These are phyloP conservation scores for Rhopalosiphum padi DNA, from an alignment of 1,140 invertebrate species.

Conservation along the genomic window DNA sequence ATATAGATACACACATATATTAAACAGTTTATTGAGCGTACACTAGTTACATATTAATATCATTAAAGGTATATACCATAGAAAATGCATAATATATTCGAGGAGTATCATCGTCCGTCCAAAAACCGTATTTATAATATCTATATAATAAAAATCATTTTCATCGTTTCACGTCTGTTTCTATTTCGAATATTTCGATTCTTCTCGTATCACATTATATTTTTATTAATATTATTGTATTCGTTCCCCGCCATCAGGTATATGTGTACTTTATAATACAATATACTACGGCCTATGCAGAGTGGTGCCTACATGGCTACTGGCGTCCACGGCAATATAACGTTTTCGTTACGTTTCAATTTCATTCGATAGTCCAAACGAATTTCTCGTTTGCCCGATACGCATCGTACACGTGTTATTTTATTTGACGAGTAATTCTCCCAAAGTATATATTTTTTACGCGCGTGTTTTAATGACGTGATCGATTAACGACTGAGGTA, in stretches of 20 bases:
- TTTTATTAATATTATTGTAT: background rate
- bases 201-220: background rate
- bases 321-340: background rate
- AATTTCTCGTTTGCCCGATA: background rate
- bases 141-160: background rate
- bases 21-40: background rate
- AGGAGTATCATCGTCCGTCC: background rate
- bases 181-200: background rate
- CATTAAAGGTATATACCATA: background rate
- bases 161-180: background rate
- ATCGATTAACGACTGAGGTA: background rate
- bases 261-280: no score
- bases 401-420: background rate
- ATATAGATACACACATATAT: background rate
- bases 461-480: slow-evolving; percentile 20
- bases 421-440: background rate
- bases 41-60: background rate
- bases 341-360: background rate
- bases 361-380: background rate
- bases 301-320: background rate
- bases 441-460: background rate
- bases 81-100: background rate
- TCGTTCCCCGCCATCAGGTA: background rate
- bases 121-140: background rate
- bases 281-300: background rate